Conservation (phyloP, 92 coral and sea anemone species). For the Zoanthus gigantus region DNA sequence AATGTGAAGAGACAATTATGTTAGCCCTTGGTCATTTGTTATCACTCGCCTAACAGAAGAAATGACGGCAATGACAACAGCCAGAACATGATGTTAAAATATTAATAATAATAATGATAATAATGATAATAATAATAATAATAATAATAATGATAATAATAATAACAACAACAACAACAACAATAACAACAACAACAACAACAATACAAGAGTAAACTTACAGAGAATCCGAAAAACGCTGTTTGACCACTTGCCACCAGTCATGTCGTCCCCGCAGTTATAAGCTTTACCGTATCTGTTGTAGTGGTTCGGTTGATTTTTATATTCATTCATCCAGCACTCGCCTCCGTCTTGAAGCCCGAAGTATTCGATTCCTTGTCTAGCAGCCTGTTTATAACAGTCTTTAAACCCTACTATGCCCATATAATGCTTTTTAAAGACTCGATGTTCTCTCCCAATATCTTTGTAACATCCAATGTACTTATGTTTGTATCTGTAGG, state of each 20-base stretch:
- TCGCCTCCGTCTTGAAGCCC: background rate
- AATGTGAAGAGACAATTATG: too few species aligned
- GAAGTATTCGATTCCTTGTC: background rate
- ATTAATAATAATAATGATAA: too few species aligned
- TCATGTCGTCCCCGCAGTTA: background rate
- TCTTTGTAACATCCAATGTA: background rate
- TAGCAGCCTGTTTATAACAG: background rate
- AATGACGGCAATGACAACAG: too few species aligned
- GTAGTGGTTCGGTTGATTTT: background rate
- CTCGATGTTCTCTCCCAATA: background rate
- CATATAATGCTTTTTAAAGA: background rate
- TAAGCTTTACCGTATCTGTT: background rate
- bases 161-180: too few species aligned
- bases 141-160: too few species aligned
- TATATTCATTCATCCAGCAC: background rate
- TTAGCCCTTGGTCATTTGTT: too few species aligned
- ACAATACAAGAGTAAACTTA: background rate
- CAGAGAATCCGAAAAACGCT: background rate
- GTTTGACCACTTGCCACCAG: background rate
- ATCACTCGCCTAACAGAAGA: too few species aligned
- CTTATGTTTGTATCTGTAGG: background rate
- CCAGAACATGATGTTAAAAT: too few species aligned
- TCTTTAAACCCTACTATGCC: background rate
- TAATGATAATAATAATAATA: too few species aligned
- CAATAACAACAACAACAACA: too few species aligned